These are phyloP conservation scores for Rhynchomys soricoides DNA, from an alignment of 2,113 vertebrate species.

Conservation along the genomic window DNA sequence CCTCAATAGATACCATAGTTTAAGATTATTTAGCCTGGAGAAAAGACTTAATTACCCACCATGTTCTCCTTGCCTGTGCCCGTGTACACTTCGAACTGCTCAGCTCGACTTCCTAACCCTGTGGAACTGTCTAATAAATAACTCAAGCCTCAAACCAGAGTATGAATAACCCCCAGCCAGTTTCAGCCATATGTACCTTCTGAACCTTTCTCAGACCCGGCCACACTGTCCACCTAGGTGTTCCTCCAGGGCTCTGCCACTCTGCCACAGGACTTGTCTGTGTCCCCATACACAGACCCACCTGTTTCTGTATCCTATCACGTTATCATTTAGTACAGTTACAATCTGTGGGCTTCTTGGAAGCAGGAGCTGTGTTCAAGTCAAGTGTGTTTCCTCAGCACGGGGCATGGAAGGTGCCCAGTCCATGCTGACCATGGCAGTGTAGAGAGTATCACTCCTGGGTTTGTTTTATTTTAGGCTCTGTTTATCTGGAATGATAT, in stretches of 20 bases:
- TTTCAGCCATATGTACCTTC: background rate
- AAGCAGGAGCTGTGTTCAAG: background rate
- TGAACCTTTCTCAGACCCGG: background rate
- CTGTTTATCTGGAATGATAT: background rate
- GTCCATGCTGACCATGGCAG: background rate
- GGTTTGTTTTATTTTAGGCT: conserved; percentile 6
- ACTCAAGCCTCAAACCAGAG: background rate
- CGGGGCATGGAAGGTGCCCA: background rate
- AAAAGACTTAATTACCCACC: conserved; percentile 67
- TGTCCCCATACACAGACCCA: background rate
- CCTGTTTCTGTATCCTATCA: background rate
- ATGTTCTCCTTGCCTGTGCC: background rate
- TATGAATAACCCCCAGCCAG: background rate
- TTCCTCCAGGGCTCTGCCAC: background rate
- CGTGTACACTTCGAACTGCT: background rate
- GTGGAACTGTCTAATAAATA: background rate
- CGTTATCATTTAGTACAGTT: background rate
- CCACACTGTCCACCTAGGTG: background rate
- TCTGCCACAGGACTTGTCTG: background rate
- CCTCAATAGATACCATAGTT: conserved; percentile 44
- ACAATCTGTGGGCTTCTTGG: background rate
- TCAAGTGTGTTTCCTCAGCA: background rate
- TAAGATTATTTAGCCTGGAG: conserved; percentile 72
- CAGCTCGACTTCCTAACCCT: background rate
- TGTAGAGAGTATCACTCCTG: background rate